Evolutionary conservation across 2,113 vertebrate species (phyloP).

Genomic region (Protobothrops flavoviridis): DNA sequence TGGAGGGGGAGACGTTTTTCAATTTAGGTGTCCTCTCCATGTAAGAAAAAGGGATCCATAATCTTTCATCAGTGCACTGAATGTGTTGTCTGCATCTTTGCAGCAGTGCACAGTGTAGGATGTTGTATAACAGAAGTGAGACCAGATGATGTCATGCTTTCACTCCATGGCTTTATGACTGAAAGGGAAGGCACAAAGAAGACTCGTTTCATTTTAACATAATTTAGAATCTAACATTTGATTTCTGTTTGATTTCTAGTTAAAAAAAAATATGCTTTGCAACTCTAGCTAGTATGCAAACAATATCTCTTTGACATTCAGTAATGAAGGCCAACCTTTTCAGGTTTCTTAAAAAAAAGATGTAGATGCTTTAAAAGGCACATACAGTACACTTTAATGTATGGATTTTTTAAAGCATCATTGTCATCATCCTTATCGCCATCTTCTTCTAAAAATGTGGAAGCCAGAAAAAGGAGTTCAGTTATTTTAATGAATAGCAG

Average conservation of each 20-base stretch:
- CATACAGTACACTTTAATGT: background rate
- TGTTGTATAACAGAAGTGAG: background rate
- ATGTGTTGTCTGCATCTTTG: background rate
- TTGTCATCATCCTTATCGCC: background rate
- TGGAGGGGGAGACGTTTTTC: background rate
- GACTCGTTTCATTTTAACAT: background rate
- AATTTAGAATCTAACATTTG: background rate
- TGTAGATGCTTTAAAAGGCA: background rate
- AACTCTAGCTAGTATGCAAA: background rate
- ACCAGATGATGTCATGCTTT: background rate
- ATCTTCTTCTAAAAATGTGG: background rate
- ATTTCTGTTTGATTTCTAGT: too few relatives aligned
- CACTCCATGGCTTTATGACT: background rate
- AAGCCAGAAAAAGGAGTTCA: background rate
- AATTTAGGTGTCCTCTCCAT: background rate
- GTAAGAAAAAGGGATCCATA: background rate
- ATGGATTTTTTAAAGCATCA: background rate
- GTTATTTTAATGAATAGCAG: too few relatives aligned
- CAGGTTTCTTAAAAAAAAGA: background rate
- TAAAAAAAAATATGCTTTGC: background rate
- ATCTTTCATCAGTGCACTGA: background rate
- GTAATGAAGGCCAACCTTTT: background rate
- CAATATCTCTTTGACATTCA: background rate
- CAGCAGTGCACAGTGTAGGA: background rate
- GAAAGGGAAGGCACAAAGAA: background rate